These are phyloP conservation scores for Alentia gelatinosa DNA, from an alignment of 2,888 invertebrate genomes.

Conservation along the genomic window DNA sequence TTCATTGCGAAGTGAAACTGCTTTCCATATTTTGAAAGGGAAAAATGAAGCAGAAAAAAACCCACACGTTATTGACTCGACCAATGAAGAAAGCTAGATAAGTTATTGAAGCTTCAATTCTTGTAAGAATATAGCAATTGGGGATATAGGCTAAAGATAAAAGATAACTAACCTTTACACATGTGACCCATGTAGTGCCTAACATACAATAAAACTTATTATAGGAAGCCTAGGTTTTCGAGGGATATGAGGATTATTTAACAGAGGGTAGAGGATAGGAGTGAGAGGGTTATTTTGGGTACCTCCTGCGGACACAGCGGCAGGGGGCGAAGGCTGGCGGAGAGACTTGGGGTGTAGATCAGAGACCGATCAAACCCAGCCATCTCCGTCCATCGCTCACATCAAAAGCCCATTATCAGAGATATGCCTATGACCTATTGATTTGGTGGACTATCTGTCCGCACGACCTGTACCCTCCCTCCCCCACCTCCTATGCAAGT, in stretches of 20 bases:
- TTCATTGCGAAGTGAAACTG: background rate
- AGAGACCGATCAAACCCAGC: slow-evolving; percentile 16
- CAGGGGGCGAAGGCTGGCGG: background rate
- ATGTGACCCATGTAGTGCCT: too few relatives aligned
- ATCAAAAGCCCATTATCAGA: slow-evolving; percentile 48
- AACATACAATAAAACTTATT: too few relatives aligned
- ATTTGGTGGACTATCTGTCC: slow-evolving; percentile 7
- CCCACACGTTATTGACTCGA: too few relatives aligned
- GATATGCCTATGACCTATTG: slow-evolving; percentile 43
- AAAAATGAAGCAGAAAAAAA: too few relatives aligned
- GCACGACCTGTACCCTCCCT: background rate
- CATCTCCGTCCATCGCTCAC: slow-evolving; percentile 48
- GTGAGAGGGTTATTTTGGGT: background rate
- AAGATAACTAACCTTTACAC: too few relatives aligned
- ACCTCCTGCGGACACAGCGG: background rate
- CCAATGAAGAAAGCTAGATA: too few relatives aligned
- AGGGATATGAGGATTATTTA: too few relatives aligned
- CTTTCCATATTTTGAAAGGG: slow-evolving; percentile 3
- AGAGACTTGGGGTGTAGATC: background rate
- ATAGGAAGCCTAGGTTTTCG: background rate
- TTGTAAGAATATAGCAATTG: too few relatives aligned
- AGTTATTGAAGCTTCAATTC: too few relatives aligned
- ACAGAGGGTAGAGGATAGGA: too few relatives aligned
- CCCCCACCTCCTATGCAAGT: background rate
- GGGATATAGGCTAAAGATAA: too few relatives aligned